Evolutionary conservation across 2,113 vertebrate species (phyloP), one percentile per base, ranked within the genome.

Genomic region (Aphelocoma coerulescens): DNA sequence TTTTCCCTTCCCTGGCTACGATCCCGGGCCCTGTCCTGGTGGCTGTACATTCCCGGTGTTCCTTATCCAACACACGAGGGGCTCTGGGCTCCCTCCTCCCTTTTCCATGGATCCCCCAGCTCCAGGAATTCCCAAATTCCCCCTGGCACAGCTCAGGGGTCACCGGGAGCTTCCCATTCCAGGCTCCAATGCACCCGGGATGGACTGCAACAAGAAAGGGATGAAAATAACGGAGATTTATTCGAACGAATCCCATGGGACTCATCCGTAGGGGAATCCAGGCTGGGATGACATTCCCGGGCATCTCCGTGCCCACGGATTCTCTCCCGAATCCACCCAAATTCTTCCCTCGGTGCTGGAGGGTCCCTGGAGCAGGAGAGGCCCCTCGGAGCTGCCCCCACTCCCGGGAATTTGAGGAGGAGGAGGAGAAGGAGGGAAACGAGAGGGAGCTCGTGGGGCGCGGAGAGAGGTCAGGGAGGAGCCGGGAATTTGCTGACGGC

Each of bases 401-500:
- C 35, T 61, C 13, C 32, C 4, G 57, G 83, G 76, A 87, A 81
- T 81, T 13, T 6, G 35, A 59, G 89, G 5, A 11, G 30, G 27
- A 48, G 86, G 88, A 58, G 55, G 54, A 57, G 57, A 32, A 57
- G 32, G 55, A 57, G 32, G 32, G 55, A 21, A 57, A 6, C 1
- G 33, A 35, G 57, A 58, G 77, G 94, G 95, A 55, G 89, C 74
- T 71, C 77, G 62, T 52, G 37, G 21, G 93, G 79, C 69, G 44
- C 16, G 48, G 89, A 59, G 94, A 52, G 80, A 89, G 92, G 89
- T 91, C 96, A 77, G 77, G 76, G 81, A 93, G 89, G 85, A 73
- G 48, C 73, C 43, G 39, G 96, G 92, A 95, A 97, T 96, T 93
- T 94, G 93, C 94, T 81, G 81, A 73, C 13, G 10, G 73, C 24